Conservation (phyloP, 92 coral and sea anemone genomes). For the Parazoanthus swiftii region DNA sequence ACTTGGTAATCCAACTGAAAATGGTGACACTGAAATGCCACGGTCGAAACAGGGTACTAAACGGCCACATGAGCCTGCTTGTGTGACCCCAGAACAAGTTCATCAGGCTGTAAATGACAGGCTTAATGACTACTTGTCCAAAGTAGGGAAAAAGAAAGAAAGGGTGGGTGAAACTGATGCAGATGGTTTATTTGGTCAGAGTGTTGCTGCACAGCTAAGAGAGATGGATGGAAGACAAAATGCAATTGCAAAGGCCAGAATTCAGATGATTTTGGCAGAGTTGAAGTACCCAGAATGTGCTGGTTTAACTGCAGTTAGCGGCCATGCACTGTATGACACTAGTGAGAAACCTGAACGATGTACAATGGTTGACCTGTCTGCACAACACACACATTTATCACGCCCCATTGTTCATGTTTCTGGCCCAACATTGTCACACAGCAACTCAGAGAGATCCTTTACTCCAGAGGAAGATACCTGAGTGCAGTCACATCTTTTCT, state of each 20-base stretch:
- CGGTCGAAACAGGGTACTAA: constrained; percentile 22
- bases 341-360: constrained; percentile 34
- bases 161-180: constrained; percentile 23
- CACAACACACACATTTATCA: constrained; percentile 26
- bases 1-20: constrained; percentile 18
- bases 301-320: neutral
- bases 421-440: constrained; percentile 2
- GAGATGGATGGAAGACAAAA: constrained; percentile 52
- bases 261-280: constrained; percentile 52
- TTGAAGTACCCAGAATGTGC: constrained; percentile 48
- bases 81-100: constrained; percentile 12
- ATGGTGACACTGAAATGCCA: constrained; percentile 19
- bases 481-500: neutral
- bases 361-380: constrained; percentile 38
- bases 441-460: constrained; percentile 22
- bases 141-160: constrained; percentile 34
- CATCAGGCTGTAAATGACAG: constrained; percentile 16
- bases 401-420: constrained; percentile 6
- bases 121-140: constrained; percentile 25
- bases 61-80: constrained; percentile 4
- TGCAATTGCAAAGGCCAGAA: constrained; percentile 56
- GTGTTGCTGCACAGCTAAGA: constrained; percentile 58
- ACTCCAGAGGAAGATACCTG: constrained; percentile 19
- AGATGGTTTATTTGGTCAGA: constrained; percentile 52
- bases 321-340: constrained; percentile 18